phyloP scores from a whole-genome alignment of 2,888 invertebrate species.

The Liopterus haemorrhoidalis region DNA sequence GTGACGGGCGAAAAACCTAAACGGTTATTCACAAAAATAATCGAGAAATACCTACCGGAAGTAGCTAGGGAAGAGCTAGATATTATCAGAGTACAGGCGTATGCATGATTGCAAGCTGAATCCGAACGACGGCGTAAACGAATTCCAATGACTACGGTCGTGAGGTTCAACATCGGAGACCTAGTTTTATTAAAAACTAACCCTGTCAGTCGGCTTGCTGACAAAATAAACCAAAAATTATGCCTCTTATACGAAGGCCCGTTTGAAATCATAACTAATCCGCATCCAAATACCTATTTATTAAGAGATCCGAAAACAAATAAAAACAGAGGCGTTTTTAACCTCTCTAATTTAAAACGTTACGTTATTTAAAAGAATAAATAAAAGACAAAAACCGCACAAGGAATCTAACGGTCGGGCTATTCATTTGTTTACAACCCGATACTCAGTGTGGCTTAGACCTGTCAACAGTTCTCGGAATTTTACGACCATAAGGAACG shows the following conservation, averaged over 20 bases:
- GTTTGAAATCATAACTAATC: slow-evolving; percentile 1
- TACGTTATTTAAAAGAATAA: too few relatives aligned
- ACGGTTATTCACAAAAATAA: background rate
- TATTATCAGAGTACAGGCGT: too few relatives aligned
- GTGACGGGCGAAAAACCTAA: slow-evolving; percentile 3
- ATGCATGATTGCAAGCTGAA: background rate
- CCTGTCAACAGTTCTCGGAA: too few relatives aligned
- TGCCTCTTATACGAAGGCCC: slow-evolving; percentile 10
- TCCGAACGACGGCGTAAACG: background rate
- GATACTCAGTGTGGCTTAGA: too few relatives aligned
- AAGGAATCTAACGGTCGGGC: too few relatives aligned
- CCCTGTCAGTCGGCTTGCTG: background rate
- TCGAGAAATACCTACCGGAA: too few relatives aligned
- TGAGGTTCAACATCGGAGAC: slow-evolving; percentile 2
- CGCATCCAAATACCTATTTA: slow-evolving; percentile 6
- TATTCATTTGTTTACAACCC: too few relatives aligned
- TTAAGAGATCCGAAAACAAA: background rate
- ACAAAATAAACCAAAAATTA: slow-evolving; percentile 4
- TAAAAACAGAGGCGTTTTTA: background rate
- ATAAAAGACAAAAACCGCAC: too few relatives aligned
- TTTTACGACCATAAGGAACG: too few relatives aligned
- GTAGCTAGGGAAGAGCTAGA: too few relatives aligned
- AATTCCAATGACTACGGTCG: background rate
- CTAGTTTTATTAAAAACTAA: slow-evolving; percentile 6
- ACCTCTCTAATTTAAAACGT: slow-evolving; percentile 3